Evolutionary conservation across 2,888 invertebrate species (phyloP), one percentile per base, ranked within the genome.

Genomic region (Pheosia tremula): DNA sequence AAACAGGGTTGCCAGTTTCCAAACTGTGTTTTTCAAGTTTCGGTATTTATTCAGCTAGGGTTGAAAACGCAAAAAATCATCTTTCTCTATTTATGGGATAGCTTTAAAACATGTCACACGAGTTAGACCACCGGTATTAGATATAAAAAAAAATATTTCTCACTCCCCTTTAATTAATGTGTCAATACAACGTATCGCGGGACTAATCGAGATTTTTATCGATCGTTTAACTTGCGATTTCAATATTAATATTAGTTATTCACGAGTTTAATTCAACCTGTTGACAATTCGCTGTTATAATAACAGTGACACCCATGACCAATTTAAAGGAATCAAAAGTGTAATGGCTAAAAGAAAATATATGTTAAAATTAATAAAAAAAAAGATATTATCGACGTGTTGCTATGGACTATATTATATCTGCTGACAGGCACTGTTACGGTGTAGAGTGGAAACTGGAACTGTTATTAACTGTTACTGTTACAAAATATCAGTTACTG

Each of bases 71-170:
- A 64, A 69, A 65, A 66, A 49, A 47, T 71, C 50, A 62, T 66
- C 78, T 78, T 82, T 85, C 79, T 77, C 77, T 82, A 80, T 45
- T 43, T 10, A 72, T 82, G 81, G 79, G 80, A 80, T 88, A 91
- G 92, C 91, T 91, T 93, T 93, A 91, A 90, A 87, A 79, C 80
- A 71, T 86, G 87, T 90, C 89, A 88, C 91, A 90, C 89, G 91
- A 90, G 80, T 80, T 79, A 87, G 84, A 93, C 93, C 93, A 93
- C 93, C 93, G 93, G 87, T 84, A 86, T 88, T 89, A 88, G 86
- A 82, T 85, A 81, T 82, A 82, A 82, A 79, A 77, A 74, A 71
- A 70, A 72, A 59, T 74, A 77, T 73, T 74, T 76, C 75, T 75
- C 69, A 77, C 76, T 80, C 71, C 80, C 69, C 83, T 75, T 83